Conservation (phyloP, 2,113 vertebrate species). For the Channa maculata region DNA sequence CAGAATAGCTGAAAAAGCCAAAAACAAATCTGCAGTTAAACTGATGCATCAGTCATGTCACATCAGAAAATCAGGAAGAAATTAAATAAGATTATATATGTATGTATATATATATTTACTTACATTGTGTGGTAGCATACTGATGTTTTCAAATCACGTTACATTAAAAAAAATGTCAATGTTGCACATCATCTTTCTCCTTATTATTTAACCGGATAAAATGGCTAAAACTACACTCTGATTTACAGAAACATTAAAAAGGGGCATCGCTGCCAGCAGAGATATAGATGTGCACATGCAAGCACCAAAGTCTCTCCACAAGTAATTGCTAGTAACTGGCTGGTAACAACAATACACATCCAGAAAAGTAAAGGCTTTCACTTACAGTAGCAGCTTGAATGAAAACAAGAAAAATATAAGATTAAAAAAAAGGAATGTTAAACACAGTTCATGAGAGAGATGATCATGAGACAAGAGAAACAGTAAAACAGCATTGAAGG, state of each 20-base stretch:
- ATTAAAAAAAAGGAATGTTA: constrained; percentile 33
- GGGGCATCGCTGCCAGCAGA: constrained; percentile 11
- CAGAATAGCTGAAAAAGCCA: constrained; percentile 33
- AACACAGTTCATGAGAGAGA: constrained; percentile 21
- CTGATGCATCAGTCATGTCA: constrained; percentile 5
- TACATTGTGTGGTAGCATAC: constrained; percentile 53
- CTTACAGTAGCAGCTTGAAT: constrained; percentile 15
- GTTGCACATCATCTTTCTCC: constrained; percentile 50
- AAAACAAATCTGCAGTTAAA: constrained; percentile 25
- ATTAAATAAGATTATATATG: constrained; percentile 1
- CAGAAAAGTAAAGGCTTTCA: constrained; percentile 21
- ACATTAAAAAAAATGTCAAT: not conserved
- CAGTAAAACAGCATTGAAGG: not conserved
- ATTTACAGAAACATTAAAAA: constrained; percentile 48
- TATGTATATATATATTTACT: constrained; percentile 31
- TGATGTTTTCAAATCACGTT: constrained; percentile 40
- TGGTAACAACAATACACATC: constrained; percentile 38
- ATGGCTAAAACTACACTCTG: constrained; percentile 54
- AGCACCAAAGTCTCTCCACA: constrained; percentile 42
- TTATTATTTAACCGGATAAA: constrained; percentile 41
- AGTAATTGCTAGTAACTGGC: constrained; percentile 14
- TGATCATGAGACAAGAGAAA: not conserved
- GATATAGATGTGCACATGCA: constrained; percentile 54
- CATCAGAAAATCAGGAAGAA: constrained; percentile 15
- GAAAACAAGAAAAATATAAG: not conserved